A percentile compares a stretch with the other conserved stretches of the same genome.
These are phyloP conservation scores for Bungarus multicinctus DNA, from an alignment of 2,113 vertebrate species.

Conservation along the genomic window DNA sequence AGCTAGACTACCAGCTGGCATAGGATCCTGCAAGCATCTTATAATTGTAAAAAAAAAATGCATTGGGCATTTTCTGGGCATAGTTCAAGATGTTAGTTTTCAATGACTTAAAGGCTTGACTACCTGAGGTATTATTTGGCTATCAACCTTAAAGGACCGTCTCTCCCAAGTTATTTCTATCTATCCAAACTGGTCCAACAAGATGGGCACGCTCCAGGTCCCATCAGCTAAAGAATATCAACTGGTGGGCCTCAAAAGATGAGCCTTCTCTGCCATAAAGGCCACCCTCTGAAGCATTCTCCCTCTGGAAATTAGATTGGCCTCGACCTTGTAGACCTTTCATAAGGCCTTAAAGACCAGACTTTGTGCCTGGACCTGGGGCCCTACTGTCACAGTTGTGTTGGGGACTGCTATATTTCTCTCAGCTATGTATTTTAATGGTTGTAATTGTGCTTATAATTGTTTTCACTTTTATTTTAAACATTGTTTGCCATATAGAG, in stretches of 20 bases:
- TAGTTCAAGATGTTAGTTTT: neutral
- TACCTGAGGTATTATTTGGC: neutral
- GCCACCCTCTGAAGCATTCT: neutral
- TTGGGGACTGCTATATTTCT: neutral
- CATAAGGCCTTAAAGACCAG: neutral
- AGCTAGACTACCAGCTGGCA: neutral
- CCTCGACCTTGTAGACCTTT: neutral
- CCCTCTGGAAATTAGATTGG: neutral
- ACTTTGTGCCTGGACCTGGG: neutral
- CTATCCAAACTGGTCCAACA: neutral
- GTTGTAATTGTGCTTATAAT: neutral
- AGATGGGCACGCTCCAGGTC: neutral
- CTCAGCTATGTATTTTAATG: neutral
- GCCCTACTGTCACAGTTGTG: neutral
- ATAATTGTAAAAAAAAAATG: neutral
- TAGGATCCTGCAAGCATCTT: neutral
- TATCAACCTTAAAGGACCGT: neutral
- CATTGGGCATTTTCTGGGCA: neutral
- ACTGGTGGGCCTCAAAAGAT: neutral
- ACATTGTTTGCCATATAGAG: neutral
- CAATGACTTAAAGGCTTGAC: neutral
- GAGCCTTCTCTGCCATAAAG: neutral
- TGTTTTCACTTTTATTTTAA: neutral
- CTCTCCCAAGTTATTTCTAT: neutral
- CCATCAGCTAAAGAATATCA: neutral